A percentile compares a stretch with the other conserved stretches of the same genome.
phyloP scores from a whole-genome alignment of 1,140 invertebrate species.

The Thaumetopoea pityocampa region DNA sequence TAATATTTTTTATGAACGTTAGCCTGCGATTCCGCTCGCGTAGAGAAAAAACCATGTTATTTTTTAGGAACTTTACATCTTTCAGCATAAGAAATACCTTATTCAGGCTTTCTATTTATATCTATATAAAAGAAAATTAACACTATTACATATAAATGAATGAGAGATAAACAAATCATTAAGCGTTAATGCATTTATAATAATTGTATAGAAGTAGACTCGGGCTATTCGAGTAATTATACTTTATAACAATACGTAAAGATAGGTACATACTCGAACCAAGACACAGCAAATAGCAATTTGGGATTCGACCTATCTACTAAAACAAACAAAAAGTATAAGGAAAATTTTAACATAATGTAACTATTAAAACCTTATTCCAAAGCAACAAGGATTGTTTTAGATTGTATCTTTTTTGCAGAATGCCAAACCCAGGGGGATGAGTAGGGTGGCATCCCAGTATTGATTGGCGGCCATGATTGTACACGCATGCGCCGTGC shows the following conservation, averaged over 20 bases:
- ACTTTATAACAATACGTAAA: background rate
- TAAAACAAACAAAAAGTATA: constrained; percentile 36
- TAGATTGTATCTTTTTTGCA: constrained; percentile 11
- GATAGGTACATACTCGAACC: background rate
- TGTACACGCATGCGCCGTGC: constrained; percentile 52
- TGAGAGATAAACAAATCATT: no score
- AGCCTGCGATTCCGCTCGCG: no score
- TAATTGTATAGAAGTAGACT: no score
- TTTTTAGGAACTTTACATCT: no score
- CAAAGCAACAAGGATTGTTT: constrained; percentile 14
- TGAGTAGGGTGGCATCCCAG: constrained; percentile 43
- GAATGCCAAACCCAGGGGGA: constrained; percentile 26
- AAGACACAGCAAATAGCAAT: constrained; percentile 9
- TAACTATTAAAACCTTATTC: constrained; percentile 13
- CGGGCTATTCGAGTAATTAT: no score
- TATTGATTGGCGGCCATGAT: constrained; percentile 70
- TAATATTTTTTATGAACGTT: no score
- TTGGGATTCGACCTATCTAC: constrained; percentile 19
- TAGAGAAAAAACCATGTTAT: no score
- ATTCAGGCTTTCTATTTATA: no score
- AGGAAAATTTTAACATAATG: constrained; percentile 28
- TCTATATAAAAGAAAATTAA: no score
- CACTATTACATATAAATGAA: no score
- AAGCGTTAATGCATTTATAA: no score
- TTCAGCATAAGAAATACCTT: no score